Base-by-base conservation (phyloP, 2,797 vertebrate genomes). In the Lepilemur ruficaudatus region DNA sequence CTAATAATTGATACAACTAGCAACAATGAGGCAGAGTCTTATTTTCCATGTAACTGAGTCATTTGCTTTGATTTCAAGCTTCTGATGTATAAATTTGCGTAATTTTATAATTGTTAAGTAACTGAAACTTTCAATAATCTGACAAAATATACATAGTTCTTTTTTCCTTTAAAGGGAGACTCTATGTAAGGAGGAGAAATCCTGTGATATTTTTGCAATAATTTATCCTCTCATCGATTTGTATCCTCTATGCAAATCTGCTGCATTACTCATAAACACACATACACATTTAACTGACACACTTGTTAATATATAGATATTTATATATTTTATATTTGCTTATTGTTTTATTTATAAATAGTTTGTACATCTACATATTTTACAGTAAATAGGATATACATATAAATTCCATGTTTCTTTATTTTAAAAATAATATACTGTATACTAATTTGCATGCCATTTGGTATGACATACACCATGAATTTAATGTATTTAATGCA, bases 51-150 rank as follows among this genome's bases (percentile, higher is more conserved):
- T 14, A 55, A 89, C n/a, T 35, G n/a, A 52, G 46, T 65, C 48
- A 86, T 87, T 89, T n/a, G 59, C 61, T 67, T 87, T 52, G 7
- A 65, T 91, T 87, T 85, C 50, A 17, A 90, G 11, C 2, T 81
- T 93, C 79, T n/a, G 35, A 88, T 25, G 82, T 86, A 85, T 7
- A 92, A 50, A 85, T 43, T 59, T 67, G 43, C 5, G 35, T 82
- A 57, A 89, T 43, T 76, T 61, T 59, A 30, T n/a, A 65, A 55
- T 50, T 70, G 2, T 57, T 73, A 89, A 92, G 59, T 94, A 61
- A 96, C 10, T 35, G 13, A 93, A 92, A 88, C 14, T 61, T 89
- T 83, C n/a, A 91, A 65, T 69, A 78, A 89, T 57, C 41, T 84
- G 22, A 57, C 18, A 25, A 81, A 61, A 75, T 46, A 82, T 41